These are phyloP conservation scores for Poeciliopsis paucimaculata DNA, from an alignment of 2,797 vertebrate genomes.

Conservation along the genomic window DNA sequence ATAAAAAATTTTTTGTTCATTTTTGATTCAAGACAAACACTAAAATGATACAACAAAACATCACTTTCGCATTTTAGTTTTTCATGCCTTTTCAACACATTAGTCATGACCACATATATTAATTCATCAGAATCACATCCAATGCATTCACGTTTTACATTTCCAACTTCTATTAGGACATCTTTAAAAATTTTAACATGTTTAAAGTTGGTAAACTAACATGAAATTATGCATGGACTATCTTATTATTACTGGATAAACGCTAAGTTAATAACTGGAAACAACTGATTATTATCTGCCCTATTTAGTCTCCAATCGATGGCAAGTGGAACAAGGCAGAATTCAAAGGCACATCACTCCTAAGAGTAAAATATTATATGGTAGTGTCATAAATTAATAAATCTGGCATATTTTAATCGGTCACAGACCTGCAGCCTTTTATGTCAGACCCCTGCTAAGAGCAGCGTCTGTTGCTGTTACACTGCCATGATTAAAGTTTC, in stretches of 20 bases:
- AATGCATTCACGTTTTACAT: not conserved
- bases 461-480: not conserved
- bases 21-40: conserved; percentile 11
- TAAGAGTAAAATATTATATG: not conserved
- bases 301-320: not conserved
- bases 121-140: not conserved
- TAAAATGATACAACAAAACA: conserved; percentile 13
- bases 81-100: not conserved
- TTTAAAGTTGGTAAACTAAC: not conserved
- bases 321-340: not conserved
- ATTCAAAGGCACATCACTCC: not conserved
- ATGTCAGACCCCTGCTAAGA: conserved; percentile 4
- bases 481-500: not conserved
- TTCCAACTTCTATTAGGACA: not conserved
- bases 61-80: not conserved
- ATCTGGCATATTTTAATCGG: not conserved
- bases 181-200: not conserved
- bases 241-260: not conserved
- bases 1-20: not conserved
- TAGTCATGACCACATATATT: not conserved
- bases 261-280: not conserved
- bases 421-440: not conserved
- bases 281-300: not conserved
- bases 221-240: not conserved
- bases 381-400: not conserved